A percentile compares a stretch with the other conserved stretches of the same genome.
Conservation (phyloP, 2,888 invertebrate species). For the Papilio elwesi region DNA sequence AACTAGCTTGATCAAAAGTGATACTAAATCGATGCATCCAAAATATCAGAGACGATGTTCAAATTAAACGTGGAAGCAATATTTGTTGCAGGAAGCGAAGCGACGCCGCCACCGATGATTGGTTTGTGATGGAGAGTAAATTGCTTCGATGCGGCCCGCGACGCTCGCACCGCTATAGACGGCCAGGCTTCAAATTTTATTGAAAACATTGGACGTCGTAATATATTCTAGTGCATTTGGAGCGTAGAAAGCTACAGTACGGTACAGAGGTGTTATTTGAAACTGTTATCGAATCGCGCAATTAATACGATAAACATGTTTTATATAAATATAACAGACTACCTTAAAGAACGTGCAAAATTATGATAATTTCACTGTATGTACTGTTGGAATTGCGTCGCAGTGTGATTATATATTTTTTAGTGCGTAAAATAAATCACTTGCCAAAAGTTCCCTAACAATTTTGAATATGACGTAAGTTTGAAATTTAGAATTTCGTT, state of each 20-base stretch:
- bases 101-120: slow-evolving; percentile 59
- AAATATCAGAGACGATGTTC: slow-evolving; percentile 35
- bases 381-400: no score
- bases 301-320: not conserved
- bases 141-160: slow-evolving; percentile 61
- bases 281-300: no score
- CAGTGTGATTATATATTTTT: not conserved
- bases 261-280: slow-evolving; percentile 35
- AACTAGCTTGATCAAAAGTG: slow-evolving; percentile 4
- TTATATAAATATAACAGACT: no score
- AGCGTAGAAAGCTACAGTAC: slow-evolving; percentile 37
- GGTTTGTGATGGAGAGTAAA: slow-evolving; percentile 79
- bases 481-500: no score
- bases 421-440: not conserved
- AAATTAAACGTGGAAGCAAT: slow-evolving; percentile 41
- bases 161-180: slow-evolving; percentile 48
- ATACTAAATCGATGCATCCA: slow-evolving; percentile 19
- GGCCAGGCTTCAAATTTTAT: slow-evolving; percentile 39
- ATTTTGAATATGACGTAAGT: no score
- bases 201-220: slow-evolving; percentile 32
- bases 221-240: slow-evolving; percentile 41
- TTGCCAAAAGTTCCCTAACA: not conserved
- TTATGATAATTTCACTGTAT: no score
- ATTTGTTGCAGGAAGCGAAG: slow-evolving; percentile 41
- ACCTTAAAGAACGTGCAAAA: no score